phyloP scores from a whole-genome alignment of 37 sponge, comb jelly and placozoan genomes.

The Chondrosia reniformis region DNA sequence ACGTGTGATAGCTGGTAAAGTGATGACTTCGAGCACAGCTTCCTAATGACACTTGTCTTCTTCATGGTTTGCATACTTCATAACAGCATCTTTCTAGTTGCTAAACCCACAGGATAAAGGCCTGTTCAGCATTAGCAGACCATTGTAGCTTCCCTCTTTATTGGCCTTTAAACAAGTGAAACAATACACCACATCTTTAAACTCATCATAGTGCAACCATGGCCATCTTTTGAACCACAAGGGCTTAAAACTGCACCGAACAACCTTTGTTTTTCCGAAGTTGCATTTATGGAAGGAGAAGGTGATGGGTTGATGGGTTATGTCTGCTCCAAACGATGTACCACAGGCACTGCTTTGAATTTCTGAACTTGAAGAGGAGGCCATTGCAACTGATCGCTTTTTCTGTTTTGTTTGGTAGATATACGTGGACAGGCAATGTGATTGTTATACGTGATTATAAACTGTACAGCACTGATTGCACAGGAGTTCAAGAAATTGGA shows the following conservation, averaged over 20 bases:
- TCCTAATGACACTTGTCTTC: slow-evolving; percentile 1
- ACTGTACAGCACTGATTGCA: no score
- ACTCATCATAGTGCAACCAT: slow-evolving; percentile 29
- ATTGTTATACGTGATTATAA: no score
- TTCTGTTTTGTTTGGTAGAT: no score
- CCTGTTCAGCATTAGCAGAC: not conserved
- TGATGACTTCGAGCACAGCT: not conserved
- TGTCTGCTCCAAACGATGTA: no score
- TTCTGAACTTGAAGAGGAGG: no score
- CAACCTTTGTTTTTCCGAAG: slow-evolving; percentile 30
- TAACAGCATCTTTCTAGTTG: slow-evolving; percentile 16
- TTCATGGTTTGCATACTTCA: not conserved
- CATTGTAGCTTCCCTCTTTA: not conserved
- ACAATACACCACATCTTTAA: not conserved
- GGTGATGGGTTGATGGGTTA: slow-evolving; percentile 17
- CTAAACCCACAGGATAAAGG: not conserved
- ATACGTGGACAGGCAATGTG: no score
- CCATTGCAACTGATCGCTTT: no score
- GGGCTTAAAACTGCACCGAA: slow-evolving; percentile 24
- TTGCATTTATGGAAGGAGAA: slow-evolving; percentile 26
- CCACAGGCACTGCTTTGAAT: no score
- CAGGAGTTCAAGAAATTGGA: no score
- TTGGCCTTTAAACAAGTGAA: not conserved
- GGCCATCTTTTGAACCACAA: slow-evolving; percentile 12
- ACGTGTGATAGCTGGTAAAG: not conserved